Evolutionary conservation across 2,888 invertebrate species (phyloP).

Genomic region (Aproaerema taeniolella): DNA sequence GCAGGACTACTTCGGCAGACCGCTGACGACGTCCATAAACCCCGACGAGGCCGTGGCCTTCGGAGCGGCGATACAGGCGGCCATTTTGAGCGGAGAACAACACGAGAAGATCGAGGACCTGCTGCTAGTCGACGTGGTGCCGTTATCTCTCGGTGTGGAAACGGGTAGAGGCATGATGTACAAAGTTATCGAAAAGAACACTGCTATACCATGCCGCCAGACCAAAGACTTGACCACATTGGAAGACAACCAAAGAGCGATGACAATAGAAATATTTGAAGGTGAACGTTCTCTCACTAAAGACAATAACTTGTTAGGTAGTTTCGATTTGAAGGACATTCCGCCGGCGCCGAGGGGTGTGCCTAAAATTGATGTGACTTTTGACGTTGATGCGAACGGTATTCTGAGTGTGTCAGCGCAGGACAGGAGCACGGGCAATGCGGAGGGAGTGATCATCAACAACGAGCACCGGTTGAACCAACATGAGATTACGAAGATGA

Average conservation of each 20-base stretch:
- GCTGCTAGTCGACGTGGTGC: conserved; percentile 48
- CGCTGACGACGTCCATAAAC: conserved; percentile 40
- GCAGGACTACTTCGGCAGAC: conserved; percentile 39
- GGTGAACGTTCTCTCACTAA: conserved; percentile 51
- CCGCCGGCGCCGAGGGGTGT: conserved; percentile 54
- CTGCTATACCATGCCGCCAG: conserved; percentile 45
- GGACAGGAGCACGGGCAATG: conserved; percentile 45
- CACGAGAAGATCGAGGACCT: conserved; percentile 37
- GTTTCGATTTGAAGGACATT: conserved; percentile 46
- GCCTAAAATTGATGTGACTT: conserved; percentile 50
- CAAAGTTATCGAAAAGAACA: conserved; percentile 50
- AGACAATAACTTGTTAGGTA: conserved; percentile 52
- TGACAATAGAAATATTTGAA: conserved; percentile 59
- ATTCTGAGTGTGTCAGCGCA: conserved; percentile 47
- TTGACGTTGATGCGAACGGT: conserved; percentile 46
- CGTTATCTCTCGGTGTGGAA: conserved; percentile 54
- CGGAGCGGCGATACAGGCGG: conserved; percentile 59
- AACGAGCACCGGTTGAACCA: conserved; percentile 43
- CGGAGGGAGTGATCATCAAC: conserved; percentile 37
- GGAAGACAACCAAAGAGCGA: conserved; percentile 50
- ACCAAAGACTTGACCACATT: conserved; percentile 52
- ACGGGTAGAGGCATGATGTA: conserved; percentile 54
- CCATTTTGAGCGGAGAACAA: conserved; percentile 37
- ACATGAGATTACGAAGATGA: conserved; percentile 43
- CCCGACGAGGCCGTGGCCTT: conserved; percentile 58